A percentile compares a stretch with the other conserved stretches of the same genome.
Conservation (phyloP, 2,797 vertebrate genomes). For the Phataginus tricuspis region DNA sequence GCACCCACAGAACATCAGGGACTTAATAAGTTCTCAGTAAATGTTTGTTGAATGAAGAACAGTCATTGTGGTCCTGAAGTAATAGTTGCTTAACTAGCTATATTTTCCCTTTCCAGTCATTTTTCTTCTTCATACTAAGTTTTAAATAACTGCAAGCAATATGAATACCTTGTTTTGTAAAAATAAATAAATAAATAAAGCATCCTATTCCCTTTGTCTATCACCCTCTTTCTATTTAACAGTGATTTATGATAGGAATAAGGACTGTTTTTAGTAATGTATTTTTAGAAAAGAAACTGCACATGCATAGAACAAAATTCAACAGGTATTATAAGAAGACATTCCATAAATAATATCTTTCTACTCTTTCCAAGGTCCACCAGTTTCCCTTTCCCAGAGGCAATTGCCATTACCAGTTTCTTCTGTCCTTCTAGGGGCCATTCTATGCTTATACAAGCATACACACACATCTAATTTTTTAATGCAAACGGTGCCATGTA, state of each 20-base stretch:
- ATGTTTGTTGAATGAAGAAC: background rate
- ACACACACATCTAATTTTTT: background rate
- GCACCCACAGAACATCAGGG: background rate
- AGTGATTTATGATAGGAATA: background rate
- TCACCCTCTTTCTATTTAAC: background rate
- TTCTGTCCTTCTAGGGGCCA: background rate
- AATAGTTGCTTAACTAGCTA: background rate
- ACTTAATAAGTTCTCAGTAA: background rate
- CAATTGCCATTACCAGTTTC: background rate
- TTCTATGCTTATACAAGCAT: background rate
- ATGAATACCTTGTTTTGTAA: background rate
- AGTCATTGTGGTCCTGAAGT: background rate
- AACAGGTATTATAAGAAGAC: background rate
- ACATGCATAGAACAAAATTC: background rate
- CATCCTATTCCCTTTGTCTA: background rate
- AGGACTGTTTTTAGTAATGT: background rate
- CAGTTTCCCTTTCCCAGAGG: background rate
- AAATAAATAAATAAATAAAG: background rate
- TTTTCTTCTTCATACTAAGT: background rate
- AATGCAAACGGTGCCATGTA: background rate
- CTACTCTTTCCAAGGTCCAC: background rate
- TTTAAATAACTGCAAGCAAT: constrained; percentile 23
- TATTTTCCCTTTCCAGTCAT: background rate
- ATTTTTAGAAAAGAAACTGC: background rate
- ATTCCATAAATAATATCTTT: background rate